These are phyloP conservation scores for Tanypteryx hageni DNA, from an alignment of 2,888 invertebrate genomes.

Conservation along the genomic window DNA sequence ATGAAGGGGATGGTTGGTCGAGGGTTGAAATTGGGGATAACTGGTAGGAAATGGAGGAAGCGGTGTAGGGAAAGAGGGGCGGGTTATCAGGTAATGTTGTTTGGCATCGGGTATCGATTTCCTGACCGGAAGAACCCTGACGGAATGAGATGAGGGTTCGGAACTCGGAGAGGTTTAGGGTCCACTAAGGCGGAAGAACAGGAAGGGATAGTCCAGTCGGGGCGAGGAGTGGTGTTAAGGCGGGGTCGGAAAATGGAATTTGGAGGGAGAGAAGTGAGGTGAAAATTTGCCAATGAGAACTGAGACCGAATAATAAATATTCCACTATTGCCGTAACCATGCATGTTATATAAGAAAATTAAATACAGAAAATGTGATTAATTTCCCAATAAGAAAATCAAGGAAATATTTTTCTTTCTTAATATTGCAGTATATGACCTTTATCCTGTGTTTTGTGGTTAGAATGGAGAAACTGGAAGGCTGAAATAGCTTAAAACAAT, in stretches of 20 bases:
- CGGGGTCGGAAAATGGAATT: conserved; percentile 27
- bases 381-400: no score
- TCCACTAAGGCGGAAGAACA: conserved; percentile 51
- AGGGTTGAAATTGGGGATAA: conserved; percentile 13
- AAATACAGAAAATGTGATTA: no score
- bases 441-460: no score
- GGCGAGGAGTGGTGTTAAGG: not conserved
- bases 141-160: conserved; percentile 58
- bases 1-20: conserved; percentile 12
- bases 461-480: no score
- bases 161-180: conserved; percentile 57
- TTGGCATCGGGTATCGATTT: conserved; percentile 60
- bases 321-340: not conserved
- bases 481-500: no score
- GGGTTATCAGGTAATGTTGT: conserved; percentile 43
- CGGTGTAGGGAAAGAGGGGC: conserved; percentile 8
- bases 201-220: conserved; percentile 49
- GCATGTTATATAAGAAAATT: not conserved
- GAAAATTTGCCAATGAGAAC: not conserved
- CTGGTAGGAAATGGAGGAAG: conserved; percentile 24
- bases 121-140: conserved; percentile 60
- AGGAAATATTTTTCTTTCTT: no score
- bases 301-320: not conserved
- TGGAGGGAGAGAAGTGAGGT: not conserved
- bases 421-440: no score